Conservation (phyloP, 2,888 invertebrate genomes). For the Melipona beecheii region DNA sequence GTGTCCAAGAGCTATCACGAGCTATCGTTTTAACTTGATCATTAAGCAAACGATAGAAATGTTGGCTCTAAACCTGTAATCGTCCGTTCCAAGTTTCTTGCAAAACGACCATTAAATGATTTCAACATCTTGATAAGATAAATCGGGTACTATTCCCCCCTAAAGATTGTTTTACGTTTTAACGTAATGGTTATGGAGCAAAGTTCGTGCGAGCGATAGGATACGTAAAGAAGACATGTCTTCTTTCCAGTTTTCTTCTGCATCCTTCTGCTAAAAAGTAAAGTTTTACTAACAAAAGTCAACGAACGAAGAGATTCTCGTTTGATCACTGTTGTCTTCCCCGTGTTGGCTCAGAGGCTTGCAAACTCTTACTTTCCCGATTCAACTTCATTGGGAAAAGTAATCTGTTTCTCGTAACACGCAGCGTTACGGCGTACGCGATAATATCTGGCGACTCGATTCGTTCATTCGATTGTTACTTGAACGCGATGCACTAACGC, state of each 20-base stretch:
- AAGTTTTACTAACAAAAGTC: background rate
- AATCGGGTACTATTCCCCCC: constrained; percentile 12
- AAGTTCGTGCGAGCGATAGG: background rate
- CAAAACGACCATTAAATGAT: constrained; percentile 46
- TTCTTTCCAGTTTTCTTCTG: background rate
- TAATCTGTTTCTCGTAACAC: constrained; percentile 46
- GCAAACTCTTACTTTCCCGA: constrained; percentile 40
- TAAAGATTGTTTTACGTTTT: constrained; percentile 19
- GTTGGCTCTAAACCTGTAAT: constrained; percentile 16
- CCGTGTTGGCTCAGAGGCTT: no score
- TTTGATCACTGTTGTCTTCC: constrained; percentile 15
- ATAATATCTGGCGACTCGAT: constrained; percentile 50
- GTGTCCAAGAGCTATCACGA: background rate
- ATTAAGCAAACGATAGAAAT: constrained; percentile 24
- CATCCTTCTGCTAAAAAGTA: no score
- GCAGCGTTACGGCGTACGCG: constrained; percentile 15
- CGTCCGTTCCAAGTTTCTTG: constrained; percentile 19
- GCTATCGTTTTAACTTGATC: constrained; percentile 1
- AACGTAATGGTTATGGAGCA: background rate
- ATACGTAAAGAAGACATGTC: background rate
- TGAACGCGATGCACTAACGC: constrained; percentile 7
- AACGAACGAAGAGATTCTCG: constrained; percentile 1
- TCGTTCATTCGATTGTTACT: constrained; percentile 49
- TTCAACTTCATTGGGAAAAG: constrained; percentile 52
- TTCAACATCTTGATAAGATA: constrained; percentile 56